Evolutionary conservation across 2,113 vertebrate species (phyloP).

Genomic region (Notothenia coriiceps): DNA sequence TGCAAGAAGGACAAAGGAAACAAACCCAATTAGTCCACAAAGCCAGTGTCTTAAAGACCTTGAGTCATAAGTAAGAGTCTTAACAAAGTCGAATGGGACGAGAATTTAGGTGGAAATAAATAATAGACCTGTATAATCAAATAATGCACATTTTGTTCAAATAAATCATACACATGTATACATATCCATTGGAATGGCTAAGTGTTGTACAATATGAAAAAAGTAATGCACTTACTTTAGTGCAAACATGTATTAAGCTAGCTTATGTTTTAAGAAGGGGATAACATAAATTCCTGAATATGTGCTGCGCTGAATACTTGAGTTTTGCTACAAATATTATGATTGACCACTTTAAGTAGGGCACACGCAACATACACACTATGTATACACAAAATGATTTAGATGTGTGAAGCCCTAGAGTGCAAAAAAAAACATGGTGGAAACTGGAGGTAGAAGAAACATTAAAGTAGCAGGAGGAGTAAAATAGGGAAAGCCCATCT

Average conservation of each 20-base stretch:
- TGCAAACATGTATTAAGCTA: neutral
- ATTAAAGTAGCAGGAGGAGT: constrained; percentile 6
- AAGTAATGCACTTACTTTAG: constrained; percentile 4
- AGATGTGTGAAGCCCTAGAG: neutral
- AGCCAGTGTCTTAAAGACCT: neutral
- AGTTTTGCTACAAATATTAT: constrained; percentile 12
- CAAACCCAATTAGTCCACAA: neutral
- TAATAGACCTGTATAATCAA: neutral
- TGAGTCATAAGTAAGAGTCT: neutral
- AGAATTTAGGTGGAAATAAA: neutral
- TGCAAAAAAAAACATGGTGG: constrained; percentile 23
- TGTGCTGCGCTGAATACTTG: constrained; percentile 25
- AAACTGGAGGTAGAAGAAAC: constrained; percentile 40
- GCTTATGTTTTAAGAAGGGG: neutral
- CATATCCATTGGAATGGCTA: neutral
- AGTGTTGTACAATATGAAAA: neutral
- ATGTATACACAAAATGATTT: neutral
- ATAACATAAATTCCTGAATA: neutral
- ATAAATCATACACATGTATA: neutral
- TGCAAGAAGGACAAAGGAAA: constrained; percentile 1
- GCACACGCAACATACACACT: neutral
- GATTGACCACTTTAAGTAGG: constrained; percentile 9
- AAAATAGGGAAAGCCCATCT: constrained; percentile 9
- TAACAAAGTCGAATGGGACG: neutral
- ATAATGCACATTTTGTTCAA: neutral